A percentile compares a stretch with the other conserved stretches of the same genome.
Evolutionary conservation across 2,888 invertebrate genomes (phyloP).

Genomic region (Hirtodrosophila alboralis): DNA sequence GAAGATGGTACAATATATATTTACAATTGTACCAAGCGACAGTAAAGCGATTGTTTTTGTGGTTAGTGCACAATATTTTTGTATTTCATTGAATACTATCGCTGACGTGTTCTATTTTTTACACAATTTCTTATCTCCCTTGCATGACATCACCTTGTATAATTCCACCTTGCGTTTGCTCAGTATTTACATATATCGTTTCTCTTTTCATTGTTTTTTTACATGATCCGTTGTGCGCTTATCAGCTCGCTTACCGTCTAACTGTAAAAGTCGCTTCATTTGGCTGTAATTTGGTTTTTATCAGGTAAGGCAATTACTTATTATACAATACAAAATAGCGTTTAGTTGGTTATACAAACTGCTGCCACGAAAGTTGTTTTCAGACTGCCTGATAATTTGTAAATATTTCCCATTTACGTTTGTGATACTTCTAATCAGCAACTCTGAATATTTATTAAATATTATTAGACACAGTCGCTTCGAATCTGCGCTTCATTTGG

Average conservation of each 20-base stretch:
- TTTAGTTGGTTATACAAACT: slow-evolving; percentile 19
- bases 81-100: no score
- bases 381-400: slow-evolving; percentile 35
- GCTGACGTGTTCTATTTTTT: no score
- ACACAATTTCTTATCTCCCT: no score
- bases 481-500: slow-evolving; percentile 7
- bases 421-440: slow-evolving; percentile 43
- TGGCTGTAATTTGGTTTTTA: slow-evolving; percentile 3
- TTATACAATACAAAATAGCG: slow-evolving; percentile 3
- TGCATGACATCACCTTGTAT: not conserved
- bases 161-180: slow-evolving; percentile 6
- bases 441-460: slow-evolving; percentile 17
- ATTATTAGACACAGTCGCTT: slow-evolving; percentile 9
- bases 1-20: no score
- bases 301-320: slow-evolving; percentile 2
- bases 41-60: no score
- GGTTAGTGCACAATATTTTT: no score
- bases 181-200: slow-evolving; percentile 3
- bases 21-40: no score
- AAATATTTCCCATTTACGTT: not conserved
- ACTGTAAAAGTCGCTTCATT: slow-evolving; percentile 33
- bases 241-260: slow-evolving; percentile 50
- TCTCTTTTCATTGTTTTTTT: slow-evolving; percentile 11
- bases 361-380: slow-evolving; percentile 22
- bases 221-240: no score